Evolutionary conservation across 2,888 invertebrate species (phyloP).

Genomic region (Dione vanillae): DNA sequence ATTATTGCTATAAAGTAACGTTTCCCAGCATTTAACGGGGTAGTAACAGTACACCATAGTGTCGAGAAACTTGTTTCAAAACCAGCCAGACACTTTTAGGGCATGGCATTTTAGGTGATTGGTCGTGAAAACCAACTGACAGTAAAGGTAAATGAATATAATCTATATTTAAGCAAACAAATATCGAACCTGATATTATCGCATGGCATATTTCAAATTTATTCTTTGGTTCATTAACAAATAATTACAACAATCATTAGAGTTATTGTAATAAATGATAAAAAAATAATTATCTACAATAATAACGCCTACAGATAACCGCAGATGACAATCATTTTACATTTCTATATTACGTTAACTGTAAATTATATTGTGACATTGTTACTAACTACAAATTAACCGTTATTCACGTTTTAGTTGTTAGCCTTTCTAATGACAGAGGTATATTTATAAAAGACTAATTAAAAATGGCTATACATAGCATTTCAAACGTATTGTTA

Average conservation of each 20-base stretch:
- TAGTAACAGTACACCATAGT: too few species aligned
- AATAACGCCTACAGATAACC: neutral
- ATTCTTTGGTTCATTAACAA: too few species aligned
- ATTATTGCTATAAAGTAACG: too few species aligned
- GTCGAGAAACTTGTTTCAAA: too few species aligned
- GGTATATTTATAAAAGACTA: conserved; percentile 6
- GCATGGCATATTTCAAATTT: too few species aligned
- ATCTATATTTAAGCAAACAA: too few species aligned
- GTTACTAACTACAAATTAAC: conserved; percentile 22
- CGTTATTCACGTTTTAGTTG: conserved; percentile 27
- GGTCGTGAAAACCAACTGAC: too few species aligned
- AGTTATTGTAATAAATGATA: neutral
- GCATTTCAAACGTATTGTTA: conserved; percentile 27
- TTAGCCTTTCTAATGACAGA: conserved; percentile 29
- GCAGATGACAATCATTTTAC: conserved; percentile 25
- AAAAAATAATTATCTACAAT: neutral
- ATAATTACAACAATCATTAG: neutral
- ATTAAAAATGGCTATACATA: conserved; percentile 11
- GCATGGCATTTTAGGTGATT: too few species aligned
- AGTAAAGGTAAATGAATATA: too few species aligned
- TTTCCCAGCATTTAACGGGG: too few species aligned
- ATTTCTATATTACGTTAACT: conserved; percentile 18
- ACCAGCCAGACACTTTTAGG: too few species aligned
- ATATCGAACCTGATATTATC: too few species aligned
- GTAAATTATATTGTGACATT: conserved; percentile 8